Base-by-base conservation (phyloP, 2,113 vertebrate genomes). In the Menura novaehollandiae region DNA sequence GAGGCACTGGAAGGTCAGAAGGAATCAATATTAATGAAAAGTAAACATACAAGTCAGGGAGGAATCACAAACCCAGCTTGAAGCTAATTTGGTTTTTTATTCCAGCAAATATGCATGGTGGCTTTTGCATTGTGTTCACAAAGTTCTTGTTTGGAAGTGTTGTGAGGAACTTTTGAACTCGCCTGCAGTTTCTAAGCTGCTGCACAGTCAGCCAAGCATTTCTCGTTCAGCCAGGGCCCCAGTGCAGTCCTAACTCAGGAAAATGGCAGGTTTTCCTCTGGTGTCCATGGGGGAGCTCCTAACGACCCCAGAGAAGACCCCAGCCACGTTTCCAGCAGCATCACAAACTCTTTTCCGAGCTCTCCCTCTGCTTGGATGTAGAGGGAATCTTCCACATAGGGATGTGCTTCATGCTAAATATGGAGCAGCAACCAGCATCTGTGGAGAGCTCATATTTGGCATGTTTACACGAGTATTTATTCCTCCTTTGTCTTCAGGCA, bases 11-110 rank as follows among this genome's bases (percentile, higher is more conserved):
- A 94, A 96, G 93, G 90, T 95, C 93, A 96, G 63, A 77, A 93
- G 39, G 82, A 95, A 94, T 91, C 85, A 96, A 59, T 95, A 91
- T 83, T 95, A 96, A 89, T 95, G 88, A 96, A 96, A 96, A 95
- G 63, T 90, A 96, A 95, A 96, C 93, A 95, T 44, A 82, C 55
- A 90, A 95, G 88, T 93, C 88, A 94, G 75, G 39, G 43, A 93
- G 85, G 72, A 95, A 95, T 96, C 85, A 93, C 87, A 96, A 89
- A 93, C 78, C 20, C 91, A 96, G 82, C 87, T 95, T 96, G 95
- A 96, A 83, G 78, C 47, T 94, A 94, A 93, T 94, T 94, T 77
- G 51, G 7, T 15, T 91, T 94, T 94, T 92, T 90, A 91, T 95
- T 95, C 78, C 78, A 86, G 68, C 59, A 96, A 94, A 94, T 93